Base-by-base conservation (phyloP, 2,113 vertebrate species). In the Prunella fulvescens region DNA sequence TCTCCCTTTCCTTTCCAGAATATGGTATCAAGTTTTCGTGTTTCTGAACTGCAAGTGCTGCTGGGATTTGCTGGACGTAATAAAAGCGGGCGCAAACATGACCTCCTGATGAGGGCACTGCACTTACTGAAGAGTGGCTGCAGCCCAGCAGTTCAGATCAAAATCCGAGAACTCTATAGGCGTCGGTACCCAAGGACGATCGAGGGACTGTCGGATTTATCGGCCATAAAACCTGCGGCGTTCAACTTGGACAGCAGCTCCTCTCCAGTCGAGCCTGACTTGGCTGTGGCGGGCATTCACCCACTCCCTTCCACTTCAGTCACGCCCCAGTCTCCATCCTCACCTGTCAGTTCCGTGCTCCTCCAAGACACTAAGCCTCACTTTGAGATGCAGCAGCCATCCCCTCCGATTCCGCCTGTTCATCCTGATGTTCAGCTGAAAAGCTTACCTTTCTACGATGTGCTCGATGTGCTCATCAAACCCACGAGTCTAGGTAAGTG, bases 351-450 rank as follows among this genome's bases (percentile, higher is more conserved):
- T 80, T 97, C 98, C 2, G 96, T 98, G 39, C 92, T 98, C 16
- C 98, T 98, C 73, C 97, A 98, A 79, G 96, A 98, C 65, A 92
- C 96, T 65, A 98, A 98, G 88, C 92, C 97, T 24, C 98, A 97
- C 16, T 99, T 99, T 98, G 99, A 99, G 97, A 99, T 99, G 97
- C 99, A 99, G 98, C 99, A 99, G 96, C 97, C 98, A 0, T 98
- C 98, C 42, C 98, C 98, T 17, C 98, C 98, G 1, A 97, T 99
- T 73, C 99, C 99, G 11, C 99, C 99, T 0, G 99, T 99, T 91
- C 99, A 99, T 91, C 99, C 99, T 0, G 99, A 99, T 37, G 99
- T 99, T 84, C 99, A 99, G 76, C 98, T 99, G 98, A 99, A 99
- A 90, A 98, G 98, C 60, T 97, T 99, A 11, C 99, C 99, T 11